Base-by-base conservation (phyloP, 2,888 invertebrate genomes). In the Psylliodes chrysocephalus region DNA sequence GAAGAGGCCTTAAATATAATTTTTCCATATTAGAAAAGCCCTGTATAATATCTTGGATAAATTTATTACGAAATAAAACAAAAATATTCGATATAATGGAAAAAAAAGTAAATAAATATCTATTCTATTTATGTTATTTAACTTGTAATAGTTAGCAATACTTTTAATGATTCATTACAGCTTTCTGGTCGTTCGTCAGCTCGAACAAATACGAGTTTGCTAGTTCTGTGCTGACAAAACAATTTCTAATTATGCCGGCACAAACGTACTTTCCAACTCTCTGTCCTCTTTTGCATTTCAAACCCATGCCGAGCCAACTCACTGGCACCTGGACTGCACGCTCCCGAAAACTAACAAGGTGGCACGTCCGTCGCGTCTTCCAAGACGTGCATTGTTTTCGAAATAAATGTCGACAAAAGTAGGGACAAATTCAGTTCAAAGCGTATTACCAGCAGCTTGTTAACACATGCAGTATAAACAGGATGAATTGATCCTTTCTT, bases 381-480 rank as follows among this genome's bases (percentile, higher is more conserved):
- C 52, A 12, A 35, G 49, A 69, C 69, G 69, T 69, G 69, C 61
- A 69, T 69, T 69, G 69, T 69, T 66, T 55, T 64, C 42, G 56
- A 35, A 63, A 69, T 64, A 60, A 42, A 64, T 49, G 59, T 42
- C 47, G 55, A 52, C 55, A 60, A 63, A 57, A 54, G 65, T 51
- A 57, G 54, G 38, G 60, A 63, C 65, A 61, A 67, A 67, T 67
- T 62, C 46, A 19, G 33, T 53, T 54, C 30, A 52, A 67, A 64
- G 55, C 46, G 47, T 62, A 61, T 64, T 57, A 61, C 60, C 49
- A 18, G 57, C 54, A 57, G 64, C 64, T 64, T 67, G 67, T 64
- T 67, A 67, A 56, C 52, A 46, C 53, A 42, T 42, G 22, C 18
- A 18, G n/a, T n/a, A n/a, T n/a, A n/a, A n/a, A n/a, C n/a, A n/a